A percentile compares a stretch with the other conserved stretches of the same genome.
phyloP scores from a whole-genome alignment of 2,113 vertebrate species.

The Ictalurus furcatus region DNA sequence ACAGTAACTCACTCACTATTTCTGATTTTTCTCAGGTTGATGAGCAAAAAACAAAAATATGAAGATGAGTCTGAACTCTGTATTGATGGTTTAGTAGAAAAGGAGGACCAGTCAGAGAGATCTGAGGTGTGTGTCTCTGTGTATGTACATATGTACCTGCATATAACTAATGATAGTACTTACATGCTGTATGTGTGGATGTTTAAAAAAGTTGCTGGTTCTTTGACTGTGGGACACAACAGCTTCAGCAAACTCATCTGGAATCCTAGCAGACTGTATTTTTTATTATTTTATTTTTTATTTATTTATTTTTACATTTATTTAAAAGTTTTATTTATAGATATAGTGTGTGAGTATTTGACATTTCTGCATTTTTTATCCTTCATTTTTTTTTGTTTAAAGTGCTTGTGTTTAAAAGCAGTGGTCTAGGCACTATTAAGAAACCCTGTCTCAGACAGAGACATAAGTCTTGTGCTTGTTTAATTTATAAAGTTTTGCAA shows the following conservation, averaged over 20 bases:
- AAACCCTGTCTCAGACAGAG: background rate
- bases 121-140: constrained; percentile 62
- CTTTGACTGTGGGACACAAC: background rate
- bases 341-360: background rate
- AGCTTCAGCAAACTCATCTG: background rate
- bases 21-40: constrained; percentile 59
- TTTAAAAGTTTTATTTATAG: background rate
- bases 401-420: background rate
- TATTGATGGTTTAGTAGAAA: constrained; percentile 58
- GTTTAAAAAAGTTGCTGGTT: background rate
- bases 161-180: background rate
- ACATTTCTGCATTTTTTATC: background rate
- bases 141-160: background rate
- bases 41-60: constrained; percentile 54
- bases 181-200: background rate
- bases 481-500: background rate
- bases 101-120: constrained; percentile 52
- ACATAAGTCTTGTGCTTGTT: background rate
- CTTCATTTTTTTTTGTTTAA: background rate
- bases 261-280: background rate
- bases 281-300: too few species aligned
- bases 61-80: constrained; percentile 50
- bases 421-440: background rate
- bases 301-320: background rate
- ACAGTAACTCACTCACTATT: background rate